Percentiles rank a stretch among this genome's conserved stretches.
Conservation (phyloP, 2,888 invertebrate species). For the Notodonta ziczac region DNA sequence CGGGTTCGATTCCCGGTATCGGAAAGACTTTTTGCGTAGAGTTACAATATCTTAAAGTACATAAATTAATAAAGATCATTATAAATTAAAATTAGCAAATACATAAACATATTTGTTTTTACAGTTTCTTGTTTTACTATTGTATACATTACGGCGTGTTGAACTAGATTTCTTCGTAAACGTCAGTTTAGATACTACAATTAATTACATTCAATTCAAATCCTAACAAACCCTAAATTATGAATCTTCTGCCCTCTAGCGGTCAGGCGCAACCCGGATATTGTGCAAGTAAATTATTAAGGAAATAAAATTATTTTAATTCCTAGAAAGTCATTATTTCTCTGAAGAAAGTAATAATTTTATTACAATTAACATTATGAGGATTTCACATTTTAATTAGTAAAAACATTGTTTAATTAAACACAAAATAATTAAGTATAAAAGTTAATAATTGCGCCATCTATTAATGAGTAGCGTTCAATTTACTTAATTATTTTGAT, state of each 20-base stretch:
- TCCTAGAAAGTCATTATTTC: neutral
- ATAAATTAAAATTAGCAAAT: no score
- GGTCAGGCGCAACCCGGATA: slow-evolving; percentile 9
- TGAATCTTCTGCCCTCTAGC: slow-evolving; percentile 23
- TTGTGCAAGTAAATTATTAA: slow-evolving; percentile 10
- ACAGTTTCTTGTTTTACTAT: no score
- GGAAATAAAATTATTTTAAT: slow-evolving; percentile 7
- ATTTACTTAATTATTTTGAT: slow-evolving; percentile 1
- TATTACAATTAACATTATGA: neutral
- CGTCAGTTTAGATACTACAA: no score
- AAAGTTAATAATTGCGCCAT: slow-evolving; percentile 45
- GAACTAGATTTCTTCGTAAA: no score
- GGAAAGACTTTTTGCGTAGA: slow-evolving; percentile 63
- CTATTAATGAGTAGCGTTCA: slow-evolving; percentile 50
- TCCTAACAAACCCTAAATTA: slow-evolving; percentile 8
- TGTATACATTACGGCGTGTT: no score
- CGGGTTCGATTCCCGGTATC: slow-evolving; percentile 86
- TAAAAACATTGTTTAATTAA: neutral
- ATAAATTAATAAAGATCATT: no score
- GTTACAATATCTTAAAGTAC: slow-evolving; percentile 2
- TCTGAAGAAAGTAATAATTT: neutral
- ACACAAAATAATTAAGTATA: no score
- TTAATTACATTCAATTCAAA: no score
- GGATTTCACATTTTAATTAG: neutral
- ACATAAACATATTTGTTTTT: no score